Conservation (phyloP, 2,797 vertebrate genomes). For the Cygnus olor region DNA sequence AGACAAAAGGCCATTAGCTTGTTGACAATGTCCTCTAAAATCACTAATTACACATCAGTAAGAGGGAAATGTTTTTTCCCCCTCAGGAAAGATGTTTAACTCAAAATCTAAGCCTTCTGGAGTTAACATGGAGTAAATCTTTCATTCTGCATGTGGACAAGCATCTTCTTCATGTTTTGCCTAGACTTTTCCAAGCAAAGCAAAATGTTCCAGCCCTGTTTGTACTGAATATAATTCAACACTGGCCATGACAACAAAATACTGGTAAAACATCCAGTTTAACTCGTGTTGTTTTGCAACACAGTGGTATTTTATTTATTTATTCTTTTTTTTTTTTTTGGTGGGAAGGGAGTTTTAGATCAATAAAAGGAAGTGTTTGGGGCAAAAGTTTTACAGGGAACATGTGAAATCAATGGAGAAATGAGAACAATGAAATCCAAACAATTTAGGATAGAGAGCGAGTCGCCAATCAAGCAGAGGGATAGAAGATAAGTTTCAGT, state of each 20-base stretch:
- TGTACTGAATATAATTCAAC: neutral
- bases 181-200: neutral
- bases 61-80: neutral
- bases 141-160: neutral
- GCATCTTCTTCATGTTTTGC: neutral
- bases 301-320: neutral
- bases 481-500: neutral
- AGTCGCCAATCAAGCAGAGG: neutral
- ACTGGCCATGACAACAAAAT: neutral
- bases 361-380: neutral
- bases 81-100: neutral
- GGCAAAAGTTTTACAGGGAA: neutral
- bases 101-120: neutral
- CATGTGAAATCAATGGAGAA: neutral
- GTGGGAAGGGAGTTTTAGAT: neutral
- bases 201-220: constrained; percentile 13
- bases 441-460: fast-evolving
- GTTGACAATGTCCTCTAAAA: constrained; percentile 42
- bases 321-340: neutral
- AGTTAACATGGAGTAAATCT: constrained; percentile 14
- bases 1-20: neutral
- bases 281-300: neutral
- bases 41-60: neutral
- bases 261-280: neutral
- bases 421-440: neutral